phyloP scores from a whole-genome alignment of 2,888 invertebrate species.

The Drosophila parthenogenetica region DNA sequence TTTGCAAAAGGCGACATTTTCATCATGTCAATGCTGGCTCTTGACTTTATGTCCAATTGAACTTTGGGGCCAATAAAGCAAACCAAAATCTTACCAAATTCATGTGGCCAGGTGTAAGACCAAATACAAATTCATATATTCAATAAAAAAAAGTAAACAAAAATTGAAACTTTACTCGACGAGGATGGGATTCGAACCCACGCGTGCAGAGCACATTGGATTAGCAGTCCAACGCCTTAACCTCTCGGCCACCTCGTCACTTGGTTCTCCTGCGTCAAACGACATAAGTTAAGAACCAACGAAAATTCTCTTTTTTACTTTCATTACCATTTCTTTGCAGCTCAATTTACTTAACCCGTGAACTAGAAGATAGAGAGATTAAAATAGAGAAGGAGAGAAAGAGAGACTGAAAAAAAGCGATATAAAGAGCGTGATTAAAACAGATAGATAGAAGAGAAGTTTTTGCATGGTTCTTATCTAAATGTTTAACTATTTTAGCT shows the following conservation, averaged over 20 bases:
- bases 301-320: slow-evolving; percentile 7
- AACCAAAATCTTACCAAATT: slow-evolving; percentile 2
- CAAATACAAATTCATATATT: slow-evolving; percentile 5
- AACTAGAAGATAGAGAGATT: background rate
- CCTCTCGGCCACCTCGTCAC: slow-evolving; percentile 93
- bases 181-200: slow-evolving; percentile 94
- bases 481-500: slow-evolving; percentile 30
- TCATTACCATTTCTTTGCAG: slow-evolving; percentile 5
- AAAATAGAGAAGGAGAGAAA: background rate
- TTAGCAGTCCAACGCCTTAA: slow-evolving; percentile 95
- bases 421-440: background rate
- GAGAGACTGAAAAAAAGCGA: background rate
- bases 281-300: background rate
- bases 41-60: slow-evolving; percentile 58
- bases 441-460: slow-evolving; percentile 17
- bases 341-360: background rate
- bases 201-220: slow-evolving; percentile 94
- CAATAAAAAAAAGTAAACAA: background rate
- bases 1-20: slow-evolving; percentile 45
- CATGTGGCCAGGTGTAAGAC: slow-evolving; percentile 36
- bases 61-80: slow-evolving; percentile 17
- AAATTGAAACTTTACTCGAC: slow-evolving; percentile 84
- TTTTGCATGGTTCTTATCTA: slow-evolving; percentile 42
- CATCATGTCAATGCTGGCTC: slow-evolving; percentile 42
- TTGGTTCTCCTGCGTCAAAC: slow-evolving; percentile 18